These are phyloP conservation scores for Chlorospingus semifuscus DNA, from an alignment of 2,797 vertebrate genomes.

Conservation along the genomic window DNA sequence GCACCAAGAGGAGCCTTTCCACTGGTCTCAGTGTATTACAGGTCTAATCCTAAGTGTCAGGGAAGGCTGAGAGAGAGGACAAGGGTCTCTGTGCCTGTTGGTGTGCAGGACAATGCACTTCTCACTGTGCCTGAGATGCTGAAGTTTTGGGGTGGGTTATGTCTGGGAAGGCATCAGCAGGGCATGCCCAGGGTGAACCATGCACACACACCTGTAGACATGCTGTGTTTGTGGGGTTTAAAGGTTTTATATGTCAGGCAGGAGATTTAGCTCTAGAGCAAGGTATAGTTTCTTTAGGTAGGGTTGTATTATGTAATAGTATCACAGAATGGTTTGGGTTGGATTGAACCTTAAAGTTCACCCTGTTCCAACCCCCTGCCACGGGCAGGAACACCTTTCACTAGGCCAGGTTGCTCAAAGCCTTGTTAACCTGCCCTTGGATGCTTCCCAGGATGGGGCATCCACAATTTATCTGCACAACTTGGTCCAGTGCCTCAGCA, in stretches of 20 bases:
- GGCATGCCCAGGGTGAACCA: not conserved
- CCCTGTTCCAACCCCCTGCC: not conserved
- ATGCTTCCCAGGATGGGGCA: not conserved
- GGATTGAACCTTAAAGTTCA: not conserved
- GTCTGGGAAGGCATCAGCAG: not conserved
- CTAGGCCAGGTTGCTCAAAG: not conserved
- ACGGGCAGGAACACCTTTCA: not conserved
- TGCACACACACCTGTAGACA: rapidly evolving
- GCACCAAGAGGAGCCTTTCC: not conserved
- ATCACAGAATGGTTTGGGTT: not conserved
- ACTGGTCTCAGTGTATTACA: not conserved
- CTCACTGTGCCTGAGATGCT: not conserved
- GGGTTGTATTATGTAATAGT: not conserved
- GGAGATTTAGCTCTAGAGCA: not conserved
- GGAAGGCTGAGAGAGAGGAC: not conserved
- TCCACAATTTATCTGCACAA: not conserved
- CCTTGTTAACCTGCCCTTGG: not conserved
- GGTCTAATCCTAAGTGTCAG: not conserved
- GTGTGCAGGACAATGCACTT: rapidly evolving
- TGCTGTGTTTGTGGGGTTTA: rapidly evolving
- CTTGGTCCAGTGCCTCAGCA: not conserved
- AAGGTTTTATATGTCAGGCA: not conserved
- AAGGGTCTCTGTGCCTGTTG: not conserved
- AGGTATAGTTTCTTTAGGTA: not conserved
- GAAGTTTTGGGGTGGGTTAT: not conserved